These are phyloP conservation scores for Epizoanthus ramosus DNA, from an alignment of 92 coral and sea anemone genomes.

Conservation along the genomic window DNA sequence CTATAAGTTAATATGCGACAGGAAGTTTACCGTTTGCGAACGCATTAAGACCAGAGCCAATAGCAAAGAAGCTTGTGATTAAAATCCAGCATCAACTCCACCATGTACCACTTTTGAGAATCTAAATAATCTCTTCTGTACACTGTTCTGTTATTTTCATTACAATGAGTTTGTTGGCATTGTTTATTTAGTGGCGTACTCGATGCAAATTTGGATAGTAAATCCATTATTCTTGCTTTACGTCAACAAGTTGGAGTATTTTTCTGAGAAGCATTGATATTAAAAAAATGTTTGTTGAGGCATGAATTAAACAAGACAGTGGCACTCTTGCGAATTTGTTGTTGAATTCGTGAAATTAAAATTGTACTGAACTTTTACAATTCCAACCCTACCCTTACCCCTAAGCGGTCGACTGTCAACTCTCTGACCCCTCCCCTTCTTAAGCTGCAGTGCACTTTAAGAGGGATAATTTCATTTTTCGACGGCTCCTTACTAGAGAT, in stretches of 20 bases:
- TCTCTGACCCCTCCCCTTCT: too few species aligned
- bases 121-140: conserved; percentile 9
- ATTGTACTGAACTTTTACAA: too few species aligned
- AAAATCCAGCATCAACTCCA: conserved; percentile 1
- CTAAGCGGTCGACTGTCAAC: too few species aligned
- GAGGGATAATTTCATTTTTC: too few species aligned
- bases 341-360: too few species aligned
- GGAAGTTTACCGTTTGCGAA: conserved; percentile 7
- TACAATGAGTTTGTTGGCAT: conserved; percentile 17
- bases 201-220: conserved; percentile 19
- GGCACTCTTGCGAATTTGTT: too few species aligned
- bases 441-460: too few species aligned
- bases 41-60: conserved; percentile 5
- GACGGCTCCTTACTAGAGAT: too few species aligned
- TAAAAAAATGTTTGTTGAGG: too few species aligned
- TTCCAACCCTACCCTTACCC: too few species aligned
- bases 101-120: neutral
- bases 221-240: neutral
- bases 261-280: neutral
- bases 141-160: neutral
- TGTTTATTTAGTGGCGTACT: conserved; percentile 5
- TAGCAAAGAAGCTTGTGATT: neutral
- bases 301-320: too few species aligned
- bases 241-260: neutral
- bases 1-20: neutral